Evolutionary conservation across 2,113 vertebrate genomes (phyloP).

Genomic region (Isichthys henryi): DNA sequence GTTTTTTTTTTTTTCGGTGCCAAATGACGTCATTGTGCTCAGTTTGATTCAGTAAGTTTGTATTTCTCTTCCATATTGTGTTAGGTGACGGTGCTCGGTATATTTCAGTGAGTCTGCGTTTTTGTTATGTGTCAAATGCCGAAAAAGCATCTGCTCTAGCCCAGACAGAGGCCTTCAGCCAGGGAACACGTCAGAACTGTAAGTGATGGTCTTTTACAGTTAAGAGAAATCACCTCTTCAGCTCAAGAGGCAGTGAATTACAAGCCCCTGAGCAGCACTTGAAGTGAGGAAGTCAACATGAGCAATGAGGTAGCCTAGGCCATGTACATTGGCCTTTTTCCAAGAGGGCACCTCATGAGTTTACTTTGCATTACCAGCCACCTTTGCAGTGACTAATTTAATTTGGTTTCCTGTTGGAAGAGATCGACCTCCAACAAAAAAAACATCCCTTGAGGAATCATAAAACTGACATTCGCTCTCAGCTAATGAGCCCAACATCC

Average conservation of each 20-base stretch:
- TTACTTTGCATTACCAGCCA: background rate
- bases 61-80: background rate
- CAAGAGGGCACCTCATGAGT: background rate
- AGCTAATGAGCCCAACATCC: background rate
- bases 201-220: conserved; percentile 45
- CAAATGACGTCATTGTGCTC: background rate
- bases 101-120: background rate
- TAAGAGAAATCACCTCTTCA: conserved; percentile 26
- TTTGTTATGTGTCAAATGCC: background rate
- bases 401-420: background rate
- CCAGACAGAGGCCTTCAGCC: conserved; percentile 24
- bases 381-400: background rate
- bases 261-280: conserved; percentile 22
- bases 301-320: background rate
- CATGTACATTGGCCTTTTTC: conserved; percentile 23
- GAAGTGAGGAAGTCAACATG: conserved; percentile 26
- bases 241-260: conserved; percentile 40
- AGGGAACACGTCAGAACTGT: conserved; percentile 35
- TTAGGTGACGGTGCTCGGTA: background rate
- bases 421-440: background rate
- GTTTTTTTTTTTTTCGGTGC: background rate
- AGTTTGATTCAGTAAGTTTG: background rate
- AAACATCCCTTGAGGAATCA: background rate
- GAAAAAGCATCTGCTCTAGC: conserved; percentile 9
- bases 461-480: background rate